phyloP scores from a whole-genome alignment of 2,797 vertebrate genomes.

The Brotula barbata region DNA sequence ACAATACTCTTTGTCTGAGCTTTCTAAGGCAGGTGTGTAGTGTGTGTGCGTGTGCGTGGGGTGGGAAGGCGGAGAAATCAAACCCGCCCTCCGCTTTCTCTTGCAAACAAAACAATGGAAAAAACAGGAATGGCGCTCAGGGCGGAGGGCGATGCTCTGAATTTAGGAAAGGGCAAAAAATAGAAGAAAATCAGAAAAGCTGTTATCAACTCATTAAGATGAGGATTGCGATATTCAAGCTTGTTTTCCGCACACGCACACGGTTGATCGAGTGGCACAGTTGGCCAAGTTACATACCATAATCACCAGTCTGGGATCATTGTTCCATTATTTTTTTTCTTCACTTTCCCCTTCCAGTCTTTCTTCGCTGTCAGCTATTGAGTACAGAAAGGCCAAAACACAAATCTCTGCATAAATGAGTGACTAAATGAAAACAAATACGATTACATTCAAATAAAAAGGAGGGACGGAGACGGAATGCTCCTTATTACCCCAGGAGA shows the following conservation, averaged over 20 bases:
- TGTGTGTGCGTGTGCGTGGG: conserved; percentile 1
- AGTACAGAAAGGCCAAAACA: conserved; percentile 12
- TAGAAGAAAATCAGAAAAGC: background rate
- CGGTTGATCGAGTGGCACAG: background rate
- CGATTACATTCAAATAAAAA: conserved; percentile 10
- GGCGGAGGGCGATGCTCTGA: conserved; percentile 12
- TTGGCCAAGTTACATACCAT: conserved; percentile 12
- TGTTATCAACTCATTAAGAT: conserved; percentile 2
- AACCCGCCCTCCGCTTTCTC: conserved; percentile 34
- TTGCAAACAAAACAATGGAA: conserved; percentile 45
- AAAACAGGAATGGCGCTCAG: conserved; percentile 28
- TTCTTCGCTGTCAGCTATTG: conserved; percentile 8
- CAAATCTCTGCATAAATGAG: conserved; percentile 9
- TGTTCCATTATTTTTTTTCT: conserved; percentile 2
- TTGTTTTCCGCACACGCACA: too few species aligned
- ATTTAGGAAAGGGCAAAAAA: conserved; percentile 6
- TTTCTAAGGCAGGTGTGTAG: conserved; percentile 23
- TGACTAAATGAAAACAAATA: background rate
- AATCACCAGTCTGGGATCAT: conserved; percentile 10
- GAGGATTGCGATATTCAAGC: conserved; percentile 3
- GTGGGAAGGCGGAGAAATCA: conserved; percentile 18
- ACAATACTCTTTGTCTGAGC: conserved; percentile 28
- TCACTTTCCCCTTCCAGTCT: background rate
- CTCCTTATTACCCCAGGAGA: conserved; percentile 17
- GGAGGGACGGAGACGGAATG: background rate